Percentiles rank a stretch among this genome's conserved stretches.
Conservation (phyloP, 2,888 invertebrate species). For the Pocota personata region DNA sequence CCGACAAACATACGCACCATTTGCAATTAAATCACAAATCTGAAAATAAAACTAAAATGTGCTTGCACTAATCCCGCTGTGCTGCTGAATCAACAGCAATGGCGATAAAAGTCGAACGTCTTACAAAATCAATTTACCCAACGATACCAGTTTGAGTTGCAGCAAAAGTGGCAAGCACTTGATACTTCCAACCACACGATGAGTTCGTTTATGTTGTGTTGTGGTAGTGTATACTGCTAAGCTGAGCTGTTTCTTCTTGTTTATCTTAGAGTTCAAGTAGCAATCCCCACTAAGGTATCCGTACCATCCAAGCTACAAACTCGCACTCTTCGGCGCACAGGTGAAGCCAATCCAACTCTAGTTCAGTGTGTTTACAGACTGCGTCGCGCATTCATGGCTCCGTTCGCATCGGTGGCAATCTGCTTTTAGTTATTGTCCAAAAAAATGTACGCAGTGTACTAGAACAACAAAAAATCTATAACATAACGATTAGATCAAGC, state of each 20-base stretch:
- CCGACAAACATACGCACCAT: background rate
- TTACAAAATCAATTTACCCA: slow-evolving; percentile 13
- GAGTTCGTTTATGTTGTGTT: slow-evolving; percentile 32
- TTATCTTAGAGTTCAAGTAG: slow-evolving; percentile 51
- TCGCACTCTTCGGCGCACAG: slow-evolving; percentile 54
- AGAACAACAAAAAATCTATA: slow-evolving; percentile 5
- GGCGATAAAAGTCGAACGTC: slow-evolving; percentile 41
- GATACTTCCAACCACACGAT: slow-evolving; percentile 36
- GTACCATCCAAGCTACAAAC: slow-evolving; percentile 12
- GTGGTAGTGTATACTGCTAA: slow-evolving; percentile 10
- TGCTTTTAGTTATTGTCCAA: background rate
- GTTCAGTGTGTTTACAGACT: slow-evolving; percentile 72
- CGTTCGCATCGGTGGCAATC: slow-evolving; percentile 30
- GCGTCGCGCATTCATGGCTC: slow-evolving; percentile 71
- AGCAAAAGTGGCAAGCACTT: background rate
- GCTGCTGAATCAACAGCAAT: slow-evolving; percentile 13
- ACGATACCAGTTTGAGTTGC: slow-evolving; percentile 36
- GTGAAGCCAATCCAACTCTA: slow-evolving; percentile 51
- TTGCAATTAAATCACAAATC: background rate
- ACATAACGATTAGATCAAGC: slow-evolving; percentile 8
- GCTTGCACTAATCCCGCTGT: background rate
- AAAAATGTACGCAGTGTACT: slow-evolving; percentile 28
- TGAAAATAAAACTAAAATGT: slow-evolving; percentile 11
- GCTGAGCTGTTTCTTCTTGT: slow-evolving; percentile 51
- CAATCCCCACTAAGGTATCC: background rate